These are phyloP conservation scores for Galerucella nymphaeae DNA, from an alignment of 2,888 invertebrate genomes.

Conservation along the genomic window DNA sequence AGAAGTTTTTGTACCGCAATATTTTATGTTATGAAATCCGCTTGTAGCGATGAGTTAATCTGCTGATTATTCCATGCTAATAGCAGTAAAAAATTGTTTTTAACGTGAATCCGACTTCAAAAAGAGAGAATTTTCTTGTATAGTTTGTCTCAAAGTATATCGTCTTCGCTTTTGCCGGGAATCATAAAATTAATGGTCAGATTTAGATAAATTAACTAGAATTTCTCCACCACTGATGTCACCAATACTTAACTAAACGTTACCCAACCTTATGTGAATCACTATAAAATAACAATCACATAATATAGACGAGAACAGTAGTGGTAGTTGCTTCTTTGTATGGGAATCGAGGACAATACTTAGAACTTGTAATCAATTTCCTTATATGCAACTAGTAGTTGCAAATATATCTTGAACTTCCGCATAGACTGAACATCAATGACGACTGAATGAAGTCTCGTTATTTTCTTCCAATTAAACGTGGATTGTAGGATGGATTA, in stretches of 20 bases:
- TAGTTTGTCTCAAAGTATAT: too few relatives aligned
- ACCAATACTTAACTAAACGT: too few relatives aligned
- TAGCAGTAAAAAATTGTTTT: too few relatives aligned
- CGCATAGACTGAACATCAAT: conserved; percentile 9
- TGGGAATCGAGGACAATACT: not conserved
- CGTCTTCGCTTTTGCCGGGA: too few relatives aligned
- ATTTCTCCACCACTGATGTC: too few relatives aligned
- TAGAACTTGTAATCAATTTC: not conserved
- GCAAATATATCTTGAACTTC: conserved; percentile 1
- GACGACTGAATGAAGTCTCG: conserved; percentile 4
- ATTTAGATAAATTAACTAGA: too few relatives aligned
- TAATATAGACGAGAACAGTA: not conserved
- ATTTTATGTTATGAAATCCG: not conserved
- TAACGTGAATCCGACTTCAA: too few relatives aligned
- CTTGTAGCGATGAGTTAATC: not conserved
- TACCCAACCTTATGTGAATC: not conserved
- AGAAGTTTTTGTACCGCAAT: not conserved
- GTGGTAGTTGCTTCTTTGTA: not conserved
- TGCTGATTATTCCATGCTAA: too few relatives aligned
- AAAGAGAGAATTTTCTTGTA: too few relatives aligned
- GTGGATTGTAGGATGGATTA: conserved; percentile 2
- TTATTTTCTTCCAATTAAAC: conserved; percentile 14
- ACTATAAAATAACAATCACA: not conserved
- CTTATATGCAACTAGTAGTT: conserved; percentile 9
- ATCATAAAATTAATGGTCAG: too few relatives aligned